A percentile compares a stretch with the other conserved stretches of the same genome.
phyloP scores from a whole-genome alignment of 2,888 invertebrate species.

The Hirtodrosophila trivittata region DNA sequence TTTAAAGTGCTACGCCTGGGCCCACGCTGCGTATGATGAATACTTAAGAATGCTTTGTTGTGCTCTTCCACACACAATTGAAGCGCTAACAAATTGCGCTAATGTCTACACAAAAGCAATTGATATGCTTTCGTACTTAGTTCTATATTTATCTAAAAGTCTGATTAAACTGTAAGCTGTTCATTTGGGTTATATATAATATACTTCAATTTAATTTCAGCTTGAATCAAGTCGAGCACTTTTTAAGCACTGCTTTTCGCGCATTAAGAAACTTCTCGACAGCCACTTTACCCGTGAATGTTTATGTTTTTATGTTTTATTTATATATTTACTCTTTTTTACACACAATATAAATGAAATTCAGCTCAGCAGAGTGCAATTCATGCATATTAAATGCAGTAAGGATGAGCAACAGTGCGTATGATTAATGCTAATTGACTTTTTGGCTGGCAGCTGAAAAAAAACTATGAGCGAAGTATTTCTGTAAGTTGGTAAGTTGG shows the following conservation, averaged over 20 bases:
- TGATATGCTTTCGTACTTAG: neutral
- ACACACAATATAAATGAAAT: constrained; percentile 42
- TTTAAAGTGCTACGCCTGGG: constrained; percentile 21
- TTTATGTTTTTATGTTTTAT: constrained; percentile 8
- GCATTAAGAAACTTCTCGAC: constrained; percentile 23
- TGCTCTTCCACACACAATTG: constrained; percentile 23
- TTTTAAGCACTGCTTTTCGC: constrained; percentile 1
- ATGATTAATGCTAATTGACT: constrained; percentile 37
- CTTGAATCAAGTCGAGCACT: constrained; percentile 10
- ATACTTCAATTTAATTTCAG: neutral
- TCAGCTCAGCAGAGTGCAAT: constrained; percentile 24
- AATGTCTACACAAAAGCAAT: neutral
- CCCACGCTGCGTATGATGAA: constrained; percentile 57
- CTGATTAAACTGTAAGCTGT: neutral
- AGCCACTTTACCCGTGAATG: constrained; percentile 22
- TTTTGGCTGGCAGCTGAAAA: neutral
- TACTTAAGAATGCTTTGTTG: constrained; percentile 30
- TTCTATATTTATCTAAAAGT: neutral
- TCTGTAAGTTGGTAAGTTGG: too few species aligned
- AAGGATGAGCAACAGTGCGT: constrained; percentile 31
- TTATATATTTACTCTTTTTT: constrained; percentile 12
- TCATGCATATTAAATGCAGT: constrained; percentile 12
- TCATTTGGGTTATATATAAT: neutral
- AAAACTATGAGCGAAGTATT: too few species aligned
- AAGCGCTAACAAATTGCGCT: constrained; percentile 19